Evolutionary conservation across 2,888 invertebrate genomes (phyloP).

Genomic region (Nyleta sp.): DNA sequence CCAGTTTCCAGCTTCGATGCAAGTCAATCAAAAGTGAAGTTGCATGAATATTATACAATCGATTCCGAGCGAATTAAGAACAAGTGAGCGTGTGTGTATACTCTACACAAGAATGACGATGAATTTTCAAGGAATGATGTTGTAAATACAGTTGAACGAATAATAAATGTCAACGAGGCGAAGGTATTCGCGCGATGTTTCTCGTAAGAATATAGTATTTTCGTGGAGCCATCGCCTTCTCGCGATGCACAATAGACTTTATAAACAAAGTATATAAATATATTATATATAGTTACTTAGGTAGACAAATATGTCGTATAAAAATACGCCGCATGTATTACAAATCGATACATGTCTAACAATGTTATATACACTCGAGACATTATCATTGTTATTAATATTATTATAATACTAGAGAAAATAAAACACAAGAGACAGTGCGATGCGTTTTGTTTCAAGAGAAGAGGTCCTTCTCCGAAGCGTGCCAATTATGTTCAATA

Average conservation of each 20-base stretch:
- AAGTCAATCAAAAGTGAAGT: constrained; percentile 5
- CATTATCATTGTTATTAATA: constrained; percentile 65
- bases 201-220: constrained; percentile 33
- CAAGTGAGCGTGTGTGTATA: background rate
- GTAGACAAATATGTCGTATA: constrained; percentile 42
- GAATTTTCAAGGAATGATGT: too few relatives aligned
- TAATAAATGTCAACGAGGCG: constrained; percentile 6
- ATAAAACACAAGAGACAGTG: background rate
- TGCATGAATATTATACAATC: background rate
- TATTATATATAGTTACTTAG: constrained; percentile 38
- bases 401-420: constrained; percentile 73
- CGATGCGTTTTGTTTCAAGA: constrained; percentile 16
- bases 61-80: background rate
- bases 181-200: constrained; percentile 36
- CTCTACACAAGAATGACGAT: too few relatives aligned
- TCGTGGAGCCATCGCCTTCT: constrained; percentile 13
- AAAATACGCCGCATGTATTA: constrained; percentile 49
- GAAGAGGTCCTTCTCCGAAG: constrained; percentile 71
- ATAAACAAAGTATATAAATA: constrained; percentile 26
- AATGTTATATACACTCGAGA: constrained; percentile 43
- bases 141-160: too few relatives aligned
- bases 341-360: constrained; percentile 39
- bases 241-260: constrained; percentile 24
- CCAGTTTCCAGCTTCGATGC: background rate
- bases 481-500: constrained; percentile 76